Percentiles rank a stretch among this genome's conserved stretches.
Conservation (phyloP, 2,797 vertebrate species). For the Vespertilio murinus region DNA sequence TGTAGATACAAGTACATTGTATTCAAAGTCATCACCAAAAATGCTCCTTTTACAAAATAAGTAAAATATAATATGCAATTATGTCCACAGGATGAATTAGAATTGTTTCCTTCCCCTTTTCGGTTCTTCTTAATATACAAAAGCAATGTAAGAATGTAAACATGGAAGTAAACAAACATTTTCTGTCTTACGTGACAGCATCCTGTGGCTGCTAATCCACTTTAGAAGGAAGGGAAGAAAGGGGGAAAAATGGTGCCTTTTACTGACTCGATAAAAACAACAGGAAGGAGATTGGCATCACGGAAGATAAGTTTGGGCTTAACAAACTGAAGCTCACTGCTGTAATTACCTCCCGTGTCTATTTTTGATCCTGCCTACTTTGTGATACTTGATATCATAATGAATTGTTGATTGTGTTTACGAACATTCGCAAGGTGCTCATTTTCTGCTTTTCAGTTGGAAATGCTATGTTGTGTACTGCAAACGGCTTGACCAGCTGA, state of each 20-base stretch:
- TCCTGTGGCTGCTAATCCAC: not conserved
- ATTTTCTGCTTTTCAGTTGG: constrained; percentile 69
- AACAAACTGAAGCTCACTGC: constrained; percentile 66
- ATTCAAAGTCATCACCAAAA: not conserved
- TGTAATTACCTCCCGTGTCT: not conserved
- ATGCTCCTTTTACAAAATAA: not conserved
- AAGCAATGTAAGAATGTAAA: not conserved
- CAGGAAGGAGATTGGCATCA: constrained; percentile 27
- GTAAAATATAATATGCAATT: not conserved
- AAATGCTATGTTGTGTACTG: constrained; percentile 71
- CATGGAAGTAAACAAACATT: not conserved
- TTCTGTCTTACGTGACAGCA: not conserved
- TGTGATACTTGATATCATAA: constrained; percentile 78
- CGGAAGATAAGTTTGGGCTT: constrained; percentile 56
- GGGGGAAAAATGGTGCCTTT: constrained; percentile 18
- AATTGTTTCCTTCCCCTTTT: not conserved
- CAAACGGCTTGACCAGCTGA: constrained; percentile 63
- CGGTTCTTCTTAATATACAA: not conserved
- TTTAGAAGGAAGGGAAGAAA: not conserved
- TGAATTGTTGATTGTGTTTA: constrained; percentile 77
- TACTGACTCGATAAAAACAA: constrained; percentile 63
- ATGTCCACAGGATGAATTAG: not conserved
- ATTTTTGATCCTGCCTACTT: constrained; percentile 59
- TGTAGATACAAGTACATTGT: not conserved
- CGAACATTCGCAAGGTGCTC: constrained; percentile 75